phyloP scores from a whole-genome alignment of 2,888 invertebrate species.

The Apeira syringaria region DNA sequence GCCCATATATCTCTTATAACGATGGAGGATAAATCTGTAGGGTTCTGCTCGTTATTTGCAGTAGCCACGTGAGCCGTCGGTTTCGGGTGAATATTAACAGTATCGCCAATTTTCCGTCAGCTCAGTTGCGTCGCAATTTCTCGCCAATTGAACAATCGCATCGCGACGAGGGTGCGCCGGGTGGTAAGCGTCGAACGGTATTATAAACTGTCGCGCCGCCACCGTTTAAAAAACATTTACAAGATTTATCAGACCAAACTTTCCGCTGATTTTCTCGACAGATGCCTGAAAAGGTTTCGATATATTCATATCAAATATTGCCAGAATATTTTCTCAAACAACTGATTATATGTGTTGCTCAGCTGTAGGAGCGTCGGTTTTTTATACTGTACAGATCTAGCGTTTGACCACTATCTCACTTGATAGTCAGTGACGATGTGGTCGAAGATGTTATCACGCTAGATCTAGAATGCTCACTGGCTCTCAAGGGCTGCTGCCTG shows the following conservation, averaged over 20 bases:
- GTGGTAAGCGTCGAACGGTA: conserved; percentile 47
- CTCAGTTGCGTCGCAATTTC: conserved; percentile 81
- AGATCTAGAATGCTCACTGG: too few species aligned
- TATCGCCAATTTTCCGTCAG: conserved; percentile 82
- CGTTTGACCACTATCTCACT: too few species aligned
- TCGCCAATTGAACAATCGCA: conserved; percentile 82
- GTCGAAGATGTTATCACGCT: too few species aligned
- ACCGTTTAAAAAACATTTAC: conserved; percentile 45
- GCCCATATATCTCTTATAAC: conserved; percentile 75
- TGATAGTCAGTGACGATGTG: too few species aligned
- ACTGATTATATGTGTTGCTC: too few species aligned
- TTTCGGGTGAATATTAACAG: conserved; percentile 84
- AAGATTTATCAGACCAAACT: conserved; percentile 25
- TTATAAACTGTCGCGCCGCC: conserved; percentile 42
- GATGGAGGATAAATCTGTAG: conserved; percentile 79
- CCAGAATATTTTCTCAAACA: too few species aligned
- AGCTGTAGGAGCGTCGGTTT: too few species aligned
- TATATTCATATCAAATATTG: too few species aligned
- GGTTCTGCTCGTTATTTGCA: conserved; percentile 78
- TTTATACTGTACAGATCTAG: too few species aligned
- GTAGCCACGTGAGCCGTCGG: conserved; percentile 79
- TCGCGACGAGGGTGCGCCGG: conserved; percentile 53
- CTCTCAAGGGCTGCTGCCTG: too few species aligned
- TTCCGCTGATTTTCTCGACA: conserved; percentile 22
- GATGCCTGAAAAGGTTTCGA: conserved; percentile 9